Conservation (phyloP, 2,113 vertebrate genomes). For the Falcunculus frontatus region DNA sequence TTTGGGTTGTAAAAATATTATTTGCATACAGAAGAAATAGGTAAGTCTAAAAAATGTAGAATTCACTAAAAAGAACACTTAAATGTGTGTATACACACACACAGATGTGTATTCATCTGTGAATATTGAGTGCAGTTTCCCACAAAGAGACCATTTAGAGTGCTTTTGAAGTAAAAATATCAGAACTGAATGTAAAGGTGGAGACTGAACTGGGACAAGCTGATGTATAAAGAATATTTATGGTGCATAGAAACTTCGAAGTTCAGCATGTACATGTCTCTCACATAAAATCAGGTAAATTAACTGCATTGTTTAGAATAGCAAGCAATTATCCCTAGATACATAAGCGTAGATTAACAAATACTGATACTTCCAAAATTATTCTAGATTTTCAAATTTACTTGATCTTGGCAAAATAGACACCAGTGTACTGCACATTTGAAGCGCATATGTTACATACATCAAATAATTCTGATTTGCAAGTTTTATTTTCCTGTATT, state of each 20-base stretch:
- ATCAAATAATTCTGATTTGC: not conserved
- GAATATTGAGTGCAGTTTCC: not conserved
- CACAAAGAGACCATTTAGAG: not conserved
- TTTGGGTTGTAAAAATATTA: not conserved
- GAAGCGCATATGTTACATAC: not conserved
- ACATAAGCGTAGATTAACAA: not conserved
- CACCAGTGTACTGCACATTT: not conserved
- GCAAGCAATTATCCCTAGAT: not conserved
- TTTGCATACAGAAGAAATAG: not conserved
- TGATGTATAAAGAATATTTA: not conserved
- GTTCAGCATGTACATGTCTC: not conserved
- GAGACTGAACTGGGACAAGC: not conserved
- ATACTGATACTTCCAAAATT: not conserved
- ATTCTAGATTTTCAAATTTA: not conserved
- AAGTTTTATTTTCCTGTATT: not conserved
- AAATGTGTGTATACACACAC: too few relatives aligned
- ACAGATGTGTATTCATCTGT: too few relatives aligned
- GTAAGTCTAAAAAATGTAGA: not conserved
- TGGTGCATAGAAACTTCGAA: not conserved
- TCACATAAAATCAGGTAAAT: not conserved
- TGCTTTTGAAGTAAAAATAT: not conserved
- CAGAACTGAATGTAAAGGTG: not conserved
- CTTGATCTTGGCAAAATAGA: not conserved
- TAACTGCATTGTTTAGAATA: not conserved
- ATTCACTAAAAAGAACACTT: not conserved